Conservation (phyloP, 2,113 vertebrate genomes). For the Asarcornis scutulata region DNA sequence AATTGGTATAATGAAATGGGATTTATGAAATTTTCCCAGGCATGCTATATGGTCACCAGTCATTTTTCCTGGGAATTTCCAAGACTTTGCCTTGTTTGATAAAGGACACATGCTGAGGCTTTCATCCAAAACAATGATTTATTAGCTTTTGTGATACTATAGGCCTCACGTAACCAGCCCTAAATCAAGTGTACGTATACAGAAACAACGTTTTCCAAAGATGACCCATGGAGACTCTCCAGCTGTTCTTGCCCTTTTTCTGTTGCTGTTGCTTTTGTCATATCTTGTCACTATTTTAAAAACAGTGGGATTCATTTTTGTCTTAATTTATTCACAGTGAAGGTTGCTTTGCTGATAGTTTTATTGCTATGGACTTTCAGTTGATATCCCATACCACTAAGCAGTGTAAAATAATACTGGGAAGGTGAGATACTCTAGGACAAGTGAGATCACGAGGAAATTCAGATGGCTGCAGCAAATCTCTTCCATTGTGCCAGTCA, state of each 20-base stretch:
- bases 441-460: constrained; percentile 55
- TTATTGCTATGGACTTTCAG: constrained; percentile 75
- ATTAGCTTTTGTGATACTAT: constrained; percentile 63
- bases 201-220: constrained; percentile 75
- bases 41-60: constrained; percentile 46
- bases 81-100: constrained; percentile 70
- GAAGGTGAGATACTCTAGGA: constrained; percentile 27
- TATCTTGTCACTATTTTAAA: constrained; percentile 74
- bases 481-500: constrained; percentile 38
- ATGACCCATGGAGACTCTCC: constrained; percentile 70
- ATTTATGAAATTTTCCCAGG: constrained; percentile 39
- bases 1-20: constrained; percentile 33
- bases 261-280: constrained; percentile 59
- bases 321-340: constrained; percentile 74
- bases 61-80: constrained; percentile 72
- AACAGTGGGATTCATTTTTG: constrained; percentile 62
- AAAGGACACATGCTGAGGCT: constrained; percentile 71
- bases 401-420: constrained; percentile 63
- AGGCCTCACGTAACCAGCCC: constrained; percentile 68
- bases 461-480: constrained; percentile 57
- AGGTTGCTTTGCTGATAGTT: constrained; percentile 50
- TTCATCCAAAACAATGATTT: constrained; percentile 71
- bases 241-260: constrained; percentile 71
- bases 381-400: constrained; percentile 59
- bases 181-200: constrained; percentile 74